Evolutionary conservation across 2,797 vertebrate genomes (phyloP), one percentile per base, ranked within the genome.

Genomic region (Anabacerthia variegaticeps): DNA sequence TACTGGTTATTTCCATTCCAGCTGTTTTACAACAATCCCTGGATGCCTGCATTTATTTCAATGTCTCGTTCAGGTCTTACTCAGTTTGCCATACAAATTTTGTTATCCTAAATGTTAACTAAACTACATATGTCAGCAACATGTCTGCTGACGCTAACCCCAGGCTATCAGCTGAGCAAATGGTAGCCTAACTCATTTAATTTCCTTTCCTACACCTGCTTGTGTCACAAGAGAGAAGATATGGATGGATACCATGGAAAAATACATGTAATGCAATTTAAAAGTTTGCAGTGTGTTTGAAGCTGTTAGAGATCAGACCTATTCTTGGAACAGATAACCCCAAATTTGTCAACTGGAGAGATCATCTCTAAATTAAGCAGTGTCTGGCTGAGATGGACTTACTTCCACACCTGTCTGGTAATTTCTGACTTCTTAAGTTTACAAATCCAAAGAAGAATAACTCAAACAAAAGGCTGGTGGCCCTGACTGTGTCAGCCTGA

Each of bases 181-280:
- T 17, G 0, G 21, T 20, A 30, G 6, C 14, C 6, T 11, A 11
- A 18, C 6, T 12, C 5, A 4, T 39, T 80, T 65, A 22, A 65
- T 63, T 71, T 21, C 12, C 16, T 84, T 86, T 51, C 19, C 39
- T 52, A 12, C 3, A 69, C 16, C 14, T 59, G 43, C 39, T 18
- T 46, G 22, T 7, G 2, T 58, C 22, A 12, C 41, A 49, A 73
- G 58, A 73, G 8, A 24, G 24, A 72, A 62, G 27, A 12, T 24
- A 43, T 2, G 6, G 30, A 30, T 46, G 30, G 14, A 18, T 73
- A 43, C 6, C 10, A 15, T 22, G 26, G 65, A 22, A 73, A 65
- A 87, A 79, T 9, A 30, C 0, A 0, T 10, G 14, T 16, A 16
- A 54, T 67, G 32, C 14, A 59, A 82, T 41, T 75, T 65, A 43